phyloP scores from a whole-genome alignment of 2,888 invertebrate species.

The Cetonia aurata region DNA sequence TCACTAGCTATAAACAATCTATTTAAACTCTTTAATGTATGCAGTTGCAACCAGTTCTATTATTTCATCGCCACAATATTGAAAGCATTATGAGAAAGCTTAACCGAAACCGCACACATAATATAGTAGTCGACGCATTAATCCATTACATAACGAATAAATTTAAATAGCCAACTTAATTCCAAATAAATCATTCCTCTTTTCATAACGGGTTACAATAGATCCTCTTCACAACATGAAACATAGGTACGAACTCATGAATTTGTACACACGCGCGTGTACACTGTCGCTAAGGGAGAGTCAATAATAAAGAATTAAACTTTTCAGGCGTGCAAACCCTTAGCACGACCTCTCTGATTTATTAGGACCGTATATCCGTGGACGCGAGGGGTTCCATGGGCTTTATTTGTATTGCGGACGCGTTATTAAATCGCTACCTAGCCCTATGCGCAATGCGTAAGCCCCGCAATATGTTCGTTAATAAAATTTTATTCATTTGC shows the following conservation, averaged over 20 bases:
- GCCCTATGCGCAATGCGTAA: conserved; percentile 6
- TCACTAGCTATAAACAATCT: no score
- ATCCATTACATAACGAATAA: conserved; percentile 18
- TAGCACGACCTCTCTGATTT: conserved; percentile 39
- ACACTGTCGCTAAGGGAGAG: conserved; percentile 24
- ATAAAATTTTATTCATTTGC: conserved; percentile 41
- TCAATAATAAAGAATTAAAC: conserved; percentile 45
- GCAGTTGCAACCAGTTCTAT: no score
- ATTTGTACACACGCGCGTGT: conserved; percentile 28
- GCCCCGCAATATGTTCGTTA: conserved; percentile 37
- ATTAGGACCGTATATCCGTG: conserved; percentile 22
- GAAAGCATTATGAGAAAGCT: not conserved
- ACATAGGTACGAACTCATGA: conserved; percentile 38
- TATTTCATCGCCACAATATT: no score
- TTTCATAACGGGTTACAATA: conserved; percentile 13
- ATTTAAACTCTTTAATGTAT: no score
- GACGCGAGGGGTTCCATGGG: conserved; percentile 15
- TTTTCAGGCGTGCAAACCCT: conserved; percentile 37
- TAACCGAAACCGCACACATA: not conserved
- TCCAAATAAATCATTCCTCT: conserved; percentile 24
- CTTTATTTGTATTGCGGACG: conserved; percentile 28
- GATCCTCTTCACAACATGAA: conserved; percentile 12
- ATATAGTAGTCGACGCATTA: not conserved
- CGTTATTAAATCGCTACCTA: conserved; percentile 36
- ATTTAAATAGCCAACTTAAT: conserved; percentile 16